Base-by-base conservation (phyloP, 2,113 vertebrate genomes). In the Embiotoca jacksoni region DNA sequence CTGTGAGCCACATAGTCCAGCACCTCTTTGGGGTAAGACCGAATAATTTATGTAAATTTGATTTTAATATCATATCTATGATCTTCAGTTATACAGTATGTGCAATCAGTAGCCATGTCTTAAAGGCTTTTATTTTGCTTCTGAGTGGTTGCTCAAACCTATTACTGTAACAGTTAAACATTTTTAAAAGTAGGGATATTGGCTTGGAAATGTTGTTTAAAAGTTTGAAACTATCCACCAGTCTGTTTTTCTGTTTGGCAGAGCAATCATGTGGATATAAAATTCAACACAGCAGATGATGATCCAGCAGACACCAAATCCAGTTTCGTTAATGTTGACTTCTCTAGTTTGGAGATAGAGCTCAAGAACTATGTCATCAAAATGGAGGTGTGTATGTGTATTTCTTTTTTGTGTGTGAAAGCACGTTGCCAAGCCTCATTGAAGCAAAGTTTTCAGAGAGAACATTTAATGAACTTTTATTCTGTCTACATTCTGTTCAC, bases 1-100 rank as follows among this genome's bases (percentile, higher is more conserved):
- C 95, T 63, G 85, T 98, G 69, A 94, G 91, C 58, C 95, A 96
- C 86, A 85, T 99, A 59, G 95, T 94, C 65, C 91, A 93, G 80
- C 96, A 98, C 91, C 95, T 99, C 58, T 94, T 99, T 92, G 94
- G 96, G 95, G 98, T 98, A 95, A 95, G 88, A 81, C 35, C 23
- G 4, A 92, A 30, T 44, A 6, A 47, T 23, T 54, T 35, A 55
- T 50, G 10, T 30, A 7, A 31, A 35, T 16, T 14, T 16, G 16
- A 4, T 50, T 15, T 50, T 50, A 2, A 30, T 58, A 32, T 32
- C 4, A 13, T 39, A 30, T 63, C n/a, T 66, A 36, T 75, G 23
- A 0, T 67, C 35, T 57, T 58, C 0, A 53, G 33, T 46, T 35
- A 35, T 55, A 23, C 23, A 23, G 23, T 23, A 46, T 77, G 1